Evolutionary conservation across 2,888 invertebrate species (phyloP).

Genomic region (Tipula unca): DNA sequence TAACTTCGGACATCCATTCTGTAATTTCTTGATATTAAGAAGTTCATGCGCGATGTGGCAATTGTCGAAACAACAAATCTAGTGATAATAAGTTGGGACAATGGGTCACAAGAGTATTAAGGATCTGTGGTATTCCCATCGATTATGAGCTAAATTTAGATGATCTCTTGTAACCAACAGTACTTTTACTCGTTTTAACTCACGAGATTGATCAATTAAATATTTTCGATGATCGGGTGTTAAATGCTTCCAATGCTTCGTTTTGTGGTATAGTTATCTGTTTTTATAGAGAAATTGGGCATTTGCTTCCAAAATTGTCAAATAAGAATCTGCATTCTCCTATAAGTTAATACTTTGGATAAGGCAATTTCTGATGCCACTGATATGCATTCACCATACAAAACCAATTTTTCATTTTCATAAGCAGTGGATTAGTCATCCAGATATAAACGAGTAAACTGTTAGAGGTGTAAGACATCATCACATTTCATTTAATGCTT

Average conservation of each 20-base stretch:
- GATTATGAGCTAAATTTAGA: constrained; percentile 71
- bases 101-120: constrained; percentile 65
- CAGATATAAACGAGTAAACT: too few relatives aligned
- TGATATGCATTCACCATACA: too few relatives aligned
- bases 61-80: constrained; percentile 67
- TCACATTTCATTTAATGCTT: too few relatives aligned
- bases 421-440: too few relatives aligned
- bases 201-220: constrained; percentile 58
- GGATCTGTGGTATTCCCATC: constrained; percentile 67
- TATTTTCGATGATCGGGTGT: constrained; percentile 65
- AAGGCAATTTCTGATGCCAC: too few relatives aligned
- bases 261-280: too few relatives aligned
- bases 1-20: constrained; percentile 70
- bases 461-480: too few relatives aligned
- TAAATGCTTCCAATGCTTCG: constrained; percentile 73
- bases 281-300: too few relatives aligned
- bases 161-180: constrained; percentile 61
- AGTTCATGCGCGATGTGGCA: constrained; percentile 65
- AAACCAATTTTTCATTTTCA: too few relatives aligned
- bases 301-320: too few relatives aligned
- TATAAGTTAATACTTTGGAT: too few relatives aligned
- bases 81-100: constrained; percentile 70
- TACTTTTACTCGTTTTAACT: constrained; percentile 56
- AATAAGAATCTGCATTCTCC: too few relatives aligned
- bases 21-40: constrained; percentile 71